Base-by-base conservation (phyloP, 2,797 vertebrate genomes). In the Gouania willdenowi region DNA sequence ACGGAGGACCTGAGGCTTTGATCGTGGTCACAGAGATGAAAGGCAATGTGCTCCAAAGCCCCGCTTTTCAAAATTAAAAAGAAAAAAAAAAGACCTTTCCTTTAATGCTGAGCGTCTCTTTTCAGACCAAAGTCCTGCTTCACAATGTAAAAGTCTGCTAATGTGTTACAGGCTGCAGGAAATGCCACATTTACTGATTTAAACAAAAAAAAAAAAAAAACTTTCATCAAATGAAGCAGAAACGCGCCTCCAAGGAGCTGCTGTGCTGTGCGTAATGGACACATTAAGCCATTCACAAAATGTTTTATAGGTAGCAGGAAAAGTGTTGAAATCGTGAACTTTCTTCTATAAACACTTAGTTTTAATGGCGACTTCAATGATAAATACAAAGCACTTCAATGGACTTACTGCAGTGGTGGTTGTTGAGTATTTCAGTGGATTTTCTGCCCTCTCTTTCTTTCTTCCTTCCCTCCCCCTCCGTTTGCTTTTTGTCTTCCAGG, bases 401-500 rank as follows among this genome's bases (percentile, higher is more conserved):
- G 2, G 16, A 85, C 79, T 81, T 84, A 86, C 83, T 70, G 75
- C 41, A 2, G 60, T 65, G 31, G 28, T 59, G 57, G 17, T 47
- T 37, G 65, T 51, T 16, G 54, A 32, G 27, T 50, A 14, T 68
- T 66, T 57, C 65, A 64, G 28, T 41, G 52, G 49, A 11, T 63
- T 71, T 47, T 59, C 60, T 51, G 41, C 39, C 61, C 11, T 46
- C 63, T 20, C 47, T 46, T 55, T 62, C 44, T 50, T 42, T 36
- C 29, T 63, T 47, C 49, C 68, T 76, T 66, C 77, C 81, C 72
- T 74, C 74, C 75, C 77, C 72, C 74, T 71, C 63, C 31, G 55
- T 53, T 73, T 48, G 70, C 77, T 83, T 86, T 86, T 81, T 83
- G 77, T 85, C 84, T 79, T 71, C 36, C 63, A 78, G 59, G 74